Base-by-base conservation (phyloP, 2,888 invertebrate genomes). In the Scaeva pyrastri region DNA sequence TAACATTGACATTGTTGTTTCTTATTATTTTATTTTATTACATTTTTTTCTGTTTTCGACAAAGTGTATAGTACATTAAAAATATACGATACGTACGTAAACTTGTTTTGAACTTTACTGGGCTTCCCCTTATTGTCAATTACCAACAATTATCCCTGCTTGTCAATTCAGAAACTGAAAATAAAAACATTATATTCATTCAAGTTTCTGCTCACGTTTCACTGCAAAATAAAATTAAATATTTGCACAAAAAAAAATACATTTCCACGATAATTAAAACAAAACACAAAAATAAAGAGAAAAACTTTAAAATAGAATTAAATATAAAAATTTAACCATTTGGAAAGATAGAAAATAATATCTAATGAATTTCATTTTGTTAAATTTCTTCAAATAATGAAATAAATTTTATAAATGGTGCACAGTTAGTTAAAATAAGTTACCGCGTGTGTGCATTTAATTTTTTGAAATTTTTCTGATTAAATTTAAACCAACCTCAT, bases 361-460 rank as follows among this genome's bases (percentile, higher is more conserved):
- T n/a, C n/a, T n/a, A 85, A 85, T 85, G 75, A 84, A 72, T 80
- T 76, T n/a, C n/a, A 72, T 75, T 80, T 80, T 85, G 80, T 80
- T 85, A 50, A 76, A 85, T 85, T 80, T 85, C 60, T n/a, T 62
- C 14, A 31, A 68, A 79, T 76, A 75, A 72, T 75, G 72, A 79
- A 85, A 68, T 14, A n/a, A 43, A 26, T 45, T 45, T 6, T 41
- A 21, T 21, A 39, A 41, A 19, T 58, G 26, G 8, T 8, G 2
- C 6, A 12, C 31, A 66, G 16, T 64, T 64, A 26, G 16, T 6
- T 19, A 66, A 66, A 31, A n/a, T 56, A 16, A 74, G 50, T 60
- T 75, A 75, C n/a, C n/a, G n/a, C n/a, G n/a, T n/a, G 79, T 58
- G 84, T 66, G 58, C 45, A 71, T 12, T 39, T 71, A 7, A 31